Evolutionary conservation across 2,113 vertebrate species (phyloP).

Genomic region (Hemibagrus wyckioides): DNA sequence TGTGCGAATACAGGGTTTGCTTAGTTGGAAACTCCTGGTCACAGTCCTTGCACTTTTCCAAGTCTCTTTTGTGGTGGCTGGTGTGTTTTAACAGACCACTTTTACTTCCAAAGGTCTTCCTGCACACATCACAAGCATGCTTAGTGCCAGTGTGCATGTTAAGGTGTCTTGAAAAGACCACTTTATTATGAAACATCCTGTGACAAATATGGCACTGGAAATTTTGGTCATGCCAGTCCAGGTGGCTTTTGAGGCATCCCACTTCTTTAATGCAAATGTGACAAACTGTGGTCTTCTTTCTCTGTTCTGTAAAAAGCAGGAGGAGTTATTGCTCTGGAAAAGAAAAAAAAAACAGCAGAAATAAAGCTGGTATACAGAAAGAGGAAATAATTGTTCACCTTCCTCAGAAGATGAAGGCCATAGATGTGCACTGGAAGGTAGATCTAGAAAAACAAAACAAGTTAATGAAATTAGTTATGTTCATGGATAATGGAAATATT

Average conservation of each 20-base stretch:
- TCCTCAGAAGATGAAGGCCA: constrained; percentile 7
- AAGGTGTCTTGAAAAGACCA: constrained; percentile 21
- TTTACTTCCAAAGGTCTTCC: constrained; percentile 35
- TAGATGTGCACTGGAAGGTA: not conserved
- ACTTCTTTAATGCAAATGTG: constrained; percentile 34
- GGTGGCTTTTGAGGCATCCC: constrained; percentile 27
- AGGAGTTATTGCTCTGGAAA: constrained; percentile 25
- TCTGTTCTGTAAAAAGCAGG: constrained; percentile 38
- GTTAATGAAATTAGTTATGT: not conserved
- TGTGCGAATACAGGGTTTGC: constrained; percentile 24
- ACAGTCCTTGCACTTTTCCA: constrained; percentile 38
- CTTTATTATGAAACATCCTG: constrained; percentile 27
- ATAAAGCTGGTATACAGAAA: not conserved
- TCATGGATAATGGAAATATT: not conserved
- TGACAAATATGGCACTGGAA: constrained; percentile 31
- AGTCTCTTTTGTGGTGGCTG: constrained; percentile 19
- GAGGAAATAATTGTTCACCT: constrained; percentile 9
- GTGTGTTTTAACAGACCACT: constrained; percentile 37
- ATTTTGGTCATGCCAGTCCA: constrained; percentile 29
- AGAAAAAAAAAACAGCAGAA: not conserved
- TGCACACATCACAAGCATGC: constrained; percentile 33
- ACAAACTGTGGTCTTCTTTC: constrained; percentile 26
- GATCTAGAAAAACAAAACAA: constrained; percentile 15
- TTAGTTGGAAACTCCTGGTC: constrained; percentile 35
- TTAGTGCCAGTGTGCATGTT: constrained; percentile 7